Base-by-base conservation (phyloP, 2,888 invertebrate species). In the Malthinus flaveolus region DNA sequence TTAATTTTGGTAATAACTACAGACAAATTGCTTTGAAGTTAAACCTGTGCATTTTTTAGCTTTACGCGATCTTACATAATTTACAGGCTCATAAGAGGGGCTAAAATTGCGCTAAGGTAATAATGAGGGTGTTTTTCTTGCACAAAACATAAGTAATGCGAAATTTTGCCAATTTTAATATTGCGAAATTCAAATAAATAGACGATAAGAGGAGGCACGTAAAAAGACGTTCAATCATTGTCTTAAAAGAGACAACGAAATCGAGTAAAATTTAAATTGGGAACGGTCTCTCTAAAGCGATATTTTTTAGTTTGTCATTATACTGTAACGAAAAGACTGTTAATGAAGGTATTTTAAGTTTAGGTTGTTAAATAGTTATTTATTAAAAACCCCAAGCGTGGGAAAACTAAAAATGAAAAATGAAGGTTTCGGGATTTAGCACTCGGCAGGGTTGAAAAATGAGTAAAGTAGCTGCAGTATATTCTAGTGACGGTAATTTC, bases 1-100 rank as follows among this genome's bases (percentile, higher is more conserved):
- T 66, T 65, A 66, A 65, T 65, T 65, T 50, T 45, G 42, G 56
- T 62, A 65, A 65, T 64, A 65, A 66, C 64, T 59, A 52, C 55
- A 65, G 66, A 66, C 62, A 65, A 66, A 66, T 66, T 62, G 59
- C 63, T 45, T 49, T 48, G 55, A 58, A 55, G 48, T 42, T 39
- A 47, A 37, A 37, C 49, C 37, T 32, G 32, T 12, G 34, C 48
- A 55, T 49, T 55, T 48, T 55, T 55, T 55, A 47, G 33, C 48
- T 49, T 39, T 37, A 49, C 47, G 48, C 42, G 42, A 44, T 33
- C 51, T 42, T 23, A 44, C 34, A 39, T 15, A 39, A 49, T 49
- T 46, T 49, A 32, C 36, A 49, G 23, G 3, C 5, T 23, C 23
- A 5, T 23, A 23, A 23, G 23, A 23, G 23, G 23, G 3, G 23